These are phyloP conservation scores for Himalopsyche anomala DNA, from an alignment of 2,888 invertebrate genomes.

Conservation along the genomic window DNA sequence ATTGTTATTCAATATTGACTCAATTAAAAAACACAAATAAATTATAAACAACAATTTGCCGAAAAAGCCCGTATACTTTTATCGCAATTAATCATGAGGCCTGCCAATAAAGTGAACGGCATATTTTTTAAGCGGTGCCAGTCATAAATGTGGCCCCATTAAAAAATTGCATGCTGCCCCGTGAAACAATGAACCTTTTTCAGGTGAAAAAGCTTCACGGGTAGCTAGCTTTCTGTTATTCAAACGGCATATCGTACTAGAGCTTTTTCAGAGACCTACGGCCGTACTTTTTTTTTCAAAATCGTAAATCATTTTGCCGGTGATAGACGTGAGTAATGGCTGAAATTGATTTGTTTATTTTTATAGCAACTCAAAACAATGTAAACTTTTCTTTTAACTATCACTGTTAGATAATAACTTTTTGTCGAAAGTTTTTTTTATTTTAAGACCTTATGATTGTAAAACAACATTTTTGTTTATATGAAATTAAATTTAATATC, in stretches of 20 bases:
- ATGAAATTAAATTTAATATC: no score
- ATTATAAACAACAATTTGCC: background rate
- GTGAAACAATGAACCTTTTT: constrained; percentile 34
- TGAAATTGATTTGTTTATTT: no score
- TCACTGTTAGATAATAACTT: no score
- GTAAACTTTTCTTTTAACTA: no score
- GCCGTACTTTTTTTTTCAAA: background rate
- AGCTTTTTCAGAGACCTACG: background rate
- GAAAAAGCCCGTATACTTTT: background rate
- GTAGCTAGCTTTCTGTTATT: background rate
- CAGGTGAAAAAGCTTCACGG: background rate
- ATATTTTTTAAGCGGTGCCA: background rate
- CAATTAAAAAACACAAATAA: background rate
- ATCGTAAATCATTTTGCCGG: background rate
- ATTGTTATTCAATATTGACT: background rate
- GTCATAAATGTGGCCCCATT: constrained; percentile 15
- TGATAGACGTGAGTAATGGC: no score
- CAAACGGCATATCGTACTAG: background rate
- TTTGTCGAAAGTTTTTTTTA: no score
- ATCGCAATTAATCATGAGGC: constrained; percentile 7
- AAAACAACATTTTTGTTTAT: no score
- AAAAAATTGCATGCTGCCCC: constrained; percentile 34
- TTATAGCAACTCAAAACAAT: no score
- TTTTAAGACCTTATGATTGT: no score
- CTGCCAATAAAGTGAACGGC: background rate